A percentile compares a stretch with the other conserved stretches of the same genome.
Conservation (phyloP, 2,888 invertebrate genomes). For the Oxystoma pomonae region DNA sequence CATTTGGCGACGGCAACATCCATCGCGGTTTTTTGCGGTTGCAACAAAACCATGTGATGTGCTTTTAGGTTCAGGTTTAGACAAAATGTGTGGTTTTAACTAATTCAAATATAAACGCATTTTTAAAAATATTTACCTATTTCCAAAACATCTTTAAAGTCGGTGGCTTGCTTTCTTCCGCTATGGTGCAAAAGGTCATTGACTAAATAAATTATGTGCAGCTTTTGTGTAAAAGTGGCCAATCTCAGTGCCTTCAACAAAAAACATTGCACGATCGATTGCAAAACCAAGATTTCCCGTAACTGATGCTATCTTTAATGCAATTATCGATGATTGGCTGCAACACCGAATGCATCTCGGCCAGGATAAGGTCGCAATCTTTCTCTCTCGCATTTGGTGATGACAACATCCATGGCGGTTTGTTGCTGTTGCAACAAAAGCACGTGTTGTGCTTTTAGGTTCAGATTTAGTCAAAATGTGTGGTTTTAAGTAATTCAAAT, state of each 20-base stretch:
- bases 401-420: constrained; percentile 81
- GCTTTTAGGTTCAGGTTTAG: constrained; percentile 93
- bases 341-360: constrained; percentile 78
- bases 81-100: too few relatives aligned
- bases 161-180: neutral
- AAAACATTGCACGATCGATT: constrained; percentile 86
- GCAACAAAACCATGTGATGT: constrained; percentile 86
- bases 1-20: constrained; percentile 78
- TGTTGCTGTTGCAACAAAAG: too few relatives aligned
- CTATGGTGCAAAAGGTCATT: constrained; percentile 98
- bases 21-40: constrained; percentile 85
- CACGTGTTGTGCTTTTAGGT: too few relatives aligned
- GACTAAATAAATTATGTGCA: constrained; percentile 97
- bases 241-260: constrained; percentile 74
- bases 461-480: too few relatives aligned
- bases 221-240: constrained; percentile 80
- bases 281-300: constrained; percentile 96
- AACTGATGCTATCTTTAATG: constrained; percentile 96
- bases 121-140: too few relatives aligned
- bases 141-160: neutral
- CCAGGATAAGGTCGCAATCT: constrained; percentile 73
- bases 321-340: constrained; percentile 95
- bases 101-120: too few relatives aligned
- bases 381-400: constrained; percentile 77
- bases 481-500: too few relatives aligned